phyloP scores from a whole-genome alignment of 2,113 vertebrate species.

The Edolisoma coerulescens region DNA sequence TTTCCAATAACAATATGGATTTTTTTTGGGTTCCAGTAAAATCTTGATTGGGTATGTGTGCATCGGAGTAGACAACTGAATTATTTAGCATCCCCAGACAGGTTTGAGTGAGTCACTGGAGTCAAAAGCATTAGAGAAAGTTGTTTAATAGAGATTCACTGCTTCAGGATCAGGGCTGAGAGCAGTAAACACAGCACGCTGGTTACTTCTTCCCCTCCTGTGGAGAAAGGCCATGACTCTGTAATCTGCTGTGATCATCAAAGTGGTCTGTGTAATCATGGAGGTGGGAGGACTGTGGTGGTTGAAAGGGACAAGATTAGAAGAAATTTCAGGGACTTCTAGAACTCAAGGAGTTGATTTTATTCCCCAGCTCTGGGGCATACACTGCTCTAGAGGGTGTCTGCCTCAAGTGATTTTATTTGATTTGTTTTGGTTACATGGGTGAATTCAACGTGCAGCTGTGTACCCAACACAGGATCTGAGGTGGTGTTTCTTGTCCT shows the following conservation, averaged over 20 bases:
- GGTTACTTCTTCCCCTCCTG: not conserved
- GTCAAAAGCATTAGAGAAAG: not conserved
- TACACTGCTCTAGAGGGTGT: accelerated
- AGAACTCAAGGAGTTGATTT: not conserved
- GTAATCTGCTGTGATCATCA: not conserved
- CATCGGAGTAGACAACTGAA: not conserved
- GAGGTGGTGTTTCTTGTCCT: not conserved
- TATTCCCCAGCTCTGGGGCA: not conserved
- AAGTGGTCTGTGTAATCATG: not conserved
- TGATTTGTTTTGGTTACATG: not conserved
- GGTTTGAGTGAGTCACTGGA: not conserved
- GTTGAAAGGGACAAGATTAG: not conserved
- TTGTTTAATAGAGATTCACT: not conserved
- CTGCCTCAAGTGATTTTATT: not conserved
- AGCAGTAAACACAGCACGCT: not conserved
- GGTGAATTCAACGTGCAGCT: accelerated
- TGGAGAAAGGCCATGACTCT: not conserved
- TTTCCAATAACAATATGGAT: not conserved
- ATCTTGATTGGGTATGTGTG: not conserved
- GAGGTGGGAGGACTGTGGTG: not conserved
- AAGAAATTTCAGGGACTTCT: not conserved
- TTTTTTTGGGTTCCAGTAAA: not conserved
- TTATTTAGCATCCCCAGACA: not conserved
- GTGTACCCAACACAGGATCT: not conserved
- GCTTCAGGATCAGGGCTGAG: not conserved